These are phyloP conservation scores for Rhabdomys pumilio DNA, from an alignment of 2,797 vertebrate species.

Conservation along the genomic window DNA sequence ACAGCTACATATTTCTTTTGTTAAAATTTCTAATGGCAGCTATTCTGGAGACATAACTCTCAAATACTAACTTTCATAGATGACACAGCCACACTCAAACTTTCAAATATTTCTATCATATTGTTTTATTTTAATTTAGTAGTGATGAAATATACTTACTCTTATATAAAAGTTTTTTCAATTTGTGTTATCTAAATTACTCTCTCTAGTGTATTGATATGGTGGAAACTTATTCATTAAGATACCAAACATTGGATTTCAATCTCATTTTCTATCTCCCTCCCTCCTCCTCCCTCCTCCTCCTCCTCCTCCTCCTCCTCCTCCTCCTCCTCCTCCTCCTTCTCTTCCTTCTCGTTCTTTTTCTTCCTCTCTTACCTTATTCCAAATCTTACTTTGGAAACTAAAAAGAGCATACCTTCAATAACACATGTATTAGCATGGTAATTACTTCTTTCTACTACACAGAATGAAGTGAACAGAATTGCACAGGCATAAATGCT, in stretches of 20 bases:
- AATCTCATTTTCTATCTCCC: background rate
- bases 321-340: background rate
- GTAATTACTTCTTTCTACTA: conserved; percentile 72
- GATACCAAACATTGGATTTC: conserved; percentile 80
- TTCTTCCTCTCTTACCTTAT: conserved; percentile 48
- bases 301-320: background rate
- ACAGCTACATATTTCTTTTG: conserved; percentile 35
- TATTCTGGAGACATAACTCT: conserved; percentile 82
- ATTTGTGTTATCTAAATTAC: conserved; percentile 84
- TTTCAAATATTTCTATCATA: conserved; percentile 87
- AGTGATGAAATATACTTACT: conserved; percentile 88
- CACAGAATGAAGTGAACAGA: background rate
- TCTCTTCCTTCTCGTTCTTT: background rate
- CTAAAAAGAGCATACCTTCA: conserved; percentile 80
- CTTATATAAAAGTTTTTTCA: conserved; percentile 85
- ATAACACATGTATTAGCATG: conserved; percentile 74
- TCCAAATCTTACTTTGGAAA: conserved; percentile 83
- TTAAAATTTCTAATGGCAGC: conserved; percentile 59
- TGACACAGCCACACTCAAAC: conserved; percentile 84
- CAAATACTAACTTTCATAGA: conserved; percentile 86
- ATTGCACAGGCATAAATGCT: background rate
- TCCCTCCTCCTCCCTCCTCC: background rate
- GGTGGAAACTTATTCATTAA: conserved; percentile 86
- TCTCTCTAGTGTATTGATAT: conserved; percentile 78
- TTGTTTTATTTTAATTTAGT: conserved; percentile 86